Percentiles rank a stretch among this genome's conserved stretches.
Conservation (phyloP, 2,113 vertebrate genomes). For the Regulus satrapa region DNA sequence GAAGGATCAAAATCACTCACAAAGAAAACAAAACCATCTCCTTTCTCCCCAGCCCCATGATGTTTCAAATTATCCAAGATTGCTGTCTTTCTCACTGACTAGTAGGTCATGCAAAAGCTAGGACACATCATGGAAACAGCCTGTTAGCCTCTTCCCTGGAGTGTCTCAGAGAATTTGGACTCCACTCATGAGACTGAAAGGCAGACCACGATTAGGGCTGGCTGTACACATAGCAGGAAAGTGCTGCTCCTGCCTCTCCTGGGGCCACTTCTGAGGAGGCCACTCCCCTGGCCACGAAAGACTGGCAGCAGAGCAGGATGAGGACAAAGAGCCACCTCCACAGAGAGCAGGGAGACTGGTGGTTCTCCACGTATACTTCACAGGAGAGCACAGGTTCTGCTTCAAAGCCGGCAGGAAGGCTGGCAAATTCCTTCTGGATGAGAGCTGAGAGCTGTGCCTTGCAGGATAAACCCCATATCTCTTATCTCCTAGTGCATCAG, state of each 20-base stretch:
- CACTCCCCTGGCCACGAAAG: not conserved
- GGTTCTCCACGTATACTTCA: not conserved
- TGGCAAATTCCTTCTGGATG: not conserved
- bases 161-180: not conserved
- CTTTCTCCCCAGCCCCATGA: not conserved
- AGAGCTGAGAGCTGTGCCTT: not conserved
- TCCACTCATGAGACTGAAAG: not conserved
- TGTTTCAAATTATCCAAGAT: conserved; percentile 12
- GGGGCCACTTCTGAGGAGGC: not conserved
- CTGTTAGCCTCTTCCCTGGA: not conserved
- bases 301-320: not conserved
- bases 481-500: not conserved
- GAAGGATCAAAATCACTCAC: conserved; percentile 28
- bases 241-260: not conserved
- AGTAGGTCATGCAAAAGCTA: not conserved
- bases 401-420: not conserved
- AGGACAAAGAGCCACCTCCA: not conserved
- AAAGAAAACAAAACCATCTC: conserved; percentile 8
- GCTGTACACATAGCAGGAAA: not conserved
- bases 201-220: not conserved
- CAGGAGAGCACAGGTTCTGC: not conserved
- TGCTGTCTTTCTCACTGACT: not conserved
- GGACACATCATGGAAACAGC: not conserved
- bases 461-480: not conserved
- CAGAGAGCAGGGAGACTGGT: not conserved